Base-by-base conservation (phyloP, 2,797 vertebrate genomes). In the Borostomias antarcticus region DNA sequence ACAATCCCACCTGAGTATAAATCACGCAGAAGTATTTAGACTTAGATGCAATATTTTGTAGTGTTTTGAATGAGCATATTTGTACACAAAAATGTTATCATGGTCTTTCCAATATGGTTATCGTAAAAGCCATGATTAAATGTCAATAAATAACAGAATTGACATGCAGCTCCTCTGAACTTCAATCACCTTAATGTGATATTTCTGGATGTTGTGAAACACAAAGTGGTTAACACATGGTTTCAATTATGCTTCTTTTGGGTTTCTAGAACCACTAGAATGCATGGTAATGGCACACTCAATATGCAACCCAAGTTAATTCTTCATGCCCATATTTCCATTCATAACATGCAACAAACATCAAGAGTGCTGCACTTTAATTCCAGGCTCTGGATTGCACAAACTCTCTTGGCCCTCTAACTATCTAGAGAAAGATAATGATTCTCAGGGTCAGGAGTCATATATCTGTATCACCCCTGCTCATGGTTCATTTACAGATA, bases 111-210 rank as follows among this genome's bases (percentile, higher is more conserved):
- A 21, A n/a, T 48, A n/a, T 35, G 32, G 32, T 35, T 35, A n/a
- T 7, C 19, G 7, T 17, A 48, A 48, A 66, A 11, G 17, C 17
- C 33, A 54, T 35, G 48, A 19, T 2, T 52, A 52, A 17, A 43
- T 61, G 54, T 17, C 63, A 66, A 81, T 77, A 79, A 81, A 78
- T 71, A 68, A 50, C 5, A 4, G 35, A 26, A 58, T 66, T 11
- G 7, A 32, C 3, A 23, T 19, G 2, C 10, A 69, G 30, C 5
- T 67, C 67, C 28, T 48, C 28, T 45, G 50, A 54, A 51, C 15
- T 50, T 64, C 1, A 0, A 8, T 58, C 1, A 15, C 43, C 62
- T 64, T 59, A n/a, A 56, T 58, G 15, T 5, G 45, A 51, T 43
- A 47, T 35, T 15, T 15, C 33, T 62, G 5, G 40, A 57, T 37